phyloP scores from a whole-genome alignment of 2,888 invertebrate species.

The Hydrotaea diabolus region DNA sequence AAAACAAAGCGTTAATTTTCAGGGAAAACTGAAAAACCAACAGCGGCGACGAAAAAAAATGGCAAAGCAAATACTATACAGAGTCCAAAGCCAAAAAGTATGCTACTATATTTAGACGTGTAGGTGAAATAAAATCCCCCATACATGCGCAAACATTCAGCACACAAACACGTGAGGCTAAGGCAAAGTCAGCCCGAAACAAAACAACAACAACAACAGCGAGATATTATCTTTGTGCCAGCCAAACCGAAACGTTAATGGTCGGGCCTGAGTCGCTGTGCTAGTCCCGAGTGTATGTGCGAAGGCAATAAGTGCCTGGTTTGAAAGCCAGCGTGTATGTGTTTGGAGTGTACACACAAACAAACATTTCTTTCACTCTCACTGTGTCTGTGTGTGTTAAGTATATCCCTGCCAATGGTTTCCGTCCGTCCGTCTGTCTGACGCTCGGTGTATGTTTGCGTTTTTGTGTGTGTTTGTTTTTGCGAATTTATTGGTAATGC shows the following conservation, averaged over 20 bases:
- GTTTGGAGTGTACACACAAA: background rate
- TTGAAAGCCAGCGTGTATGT: constrained; percentile 8
- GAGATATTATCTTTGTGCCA: constrained; percentile 53
- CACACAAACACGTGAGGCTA: background rate
- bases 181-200: background rate
- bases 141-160: background rate
- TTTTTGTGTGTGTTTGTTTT: constrained; percentile 32
- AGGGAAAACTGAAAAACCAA: background rate
- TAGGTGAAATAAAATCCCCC: background rate
- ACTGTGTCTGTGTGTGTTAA: constrained; percentile 27
- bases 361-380: background rate
- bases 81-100: background rate
- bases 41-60: background rate
- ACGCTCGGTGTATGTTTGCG: background rate
- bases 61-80: background rate
- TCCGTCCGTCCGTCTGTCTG: background rate
- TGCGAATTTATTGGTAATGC: constrained; percentile 31
- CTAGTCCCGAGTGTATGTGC: constrained; percentile 9
- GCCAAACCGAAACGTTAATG: constrained; percentile 60
- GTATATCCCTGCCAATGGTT: background rate
- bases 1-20: background rate
- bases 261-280: constrained; percentile 49
- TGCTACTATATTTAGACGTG: background rate
- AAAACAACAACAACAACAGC: background rate
- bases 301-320: constrained; percentile 9